A percentile compares a stretch with the other conserved stretches of the same genome.
phyloP scores from a whole-genome alignment of 2,113 vertebrate genomes.

The Eonycteris spelaea region DNA sequence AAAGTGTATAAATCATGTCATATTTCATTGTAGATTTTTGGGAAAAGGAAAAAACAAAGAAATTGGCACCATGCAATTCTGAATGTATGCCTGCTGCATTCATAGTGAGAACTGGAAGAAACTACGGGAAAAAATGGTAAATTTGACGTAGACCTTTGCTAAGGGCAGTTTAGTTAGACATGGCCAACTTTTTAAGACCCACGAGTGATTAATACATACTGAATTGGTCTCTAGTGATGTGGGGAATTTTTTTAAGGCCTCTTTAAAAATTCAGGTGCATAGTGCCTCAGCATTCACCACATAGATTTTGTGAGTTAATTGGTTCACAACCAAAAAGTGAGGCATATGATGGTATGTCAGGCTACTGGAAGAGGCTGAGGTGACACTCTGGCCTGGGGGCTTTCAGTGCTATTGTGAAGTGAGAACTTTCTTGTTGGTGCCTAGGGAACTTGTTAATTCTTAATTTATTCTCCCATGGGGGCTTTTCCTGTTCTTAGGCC shows the following conservation, averaged over 20 bases:
- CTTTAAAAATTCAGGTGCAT: not conserved
- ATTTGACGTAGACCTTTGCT: slow-evolving; percentile 8
- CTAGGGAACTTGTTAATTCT: not conserved
- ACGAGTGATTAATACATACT: not conserved
- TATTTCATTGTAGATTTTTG: not conserved
- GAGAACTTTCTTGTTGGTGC: not conserved
- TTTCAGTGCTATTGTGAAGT: not conserved
- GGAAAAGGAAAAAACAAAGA: not conserved
- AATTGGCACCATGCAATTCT: not conserved
- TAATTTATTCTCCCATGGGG: not conserved
- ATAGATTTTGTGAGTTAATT: not conserved
- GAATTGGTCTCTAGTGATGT: not conserved
- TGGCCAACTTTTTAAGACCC: not conserved
- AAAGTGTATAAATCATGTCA: not conserved
- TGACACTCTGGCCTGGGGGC: not conserved
- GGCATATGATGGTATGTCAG: not conserved
- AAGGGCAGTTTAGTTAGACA: not conserved
- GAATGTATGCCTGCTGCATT: not conserved
- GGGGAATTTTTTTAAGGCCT: not conserved
- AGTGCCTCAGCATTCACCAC: not conserved
- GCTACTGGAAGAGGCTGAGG: not conserved
- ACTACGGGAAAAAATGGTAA: not conserved
- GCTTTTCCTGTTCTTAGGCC: not conserved
- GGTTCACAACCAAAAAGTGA: not conserved
- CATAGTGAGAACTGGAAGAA: not conserved